These are phyloP conservation scores for Leptopilina clavipes DNA, from an alignment of 1,140 invertebrate genomes.

Conservation along the genomic window DNA sequence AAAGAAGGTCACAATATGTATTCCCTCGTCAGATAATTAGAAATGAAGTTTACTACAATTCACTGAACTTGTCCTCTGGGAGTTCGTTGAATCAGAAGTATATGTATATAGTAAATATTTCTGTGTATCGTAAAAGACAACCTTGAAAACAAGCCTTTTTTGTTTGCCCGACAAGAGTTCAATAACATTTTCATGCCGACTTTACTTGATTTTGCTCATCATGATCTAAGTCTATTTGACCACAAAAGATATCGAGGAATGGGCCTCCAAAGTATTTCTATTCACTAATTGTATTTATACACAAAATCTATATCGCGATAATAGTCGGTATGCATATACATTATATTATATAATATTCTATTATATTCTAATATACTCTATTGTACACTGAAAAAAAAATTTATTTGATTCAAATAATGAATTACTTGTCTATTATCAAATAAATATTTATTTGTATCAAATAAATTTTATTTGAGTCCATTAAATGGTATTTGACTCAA, in stretches of 20 bases:
- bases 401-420: too few species aligned
- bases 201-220: conserved; percentile 16
- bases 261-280: too few species aligned
- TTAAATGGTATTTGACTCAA: too few species aligned
- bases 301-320: too few species aligned
- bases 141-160: conserved; percentile 11
- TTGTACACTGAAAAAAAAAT: too few species aligned
- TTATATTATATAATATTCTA: too few species aligned
- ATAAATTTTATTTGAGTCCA: too few species aligned
- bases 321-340: too few species aligned
- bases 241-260: neutral
- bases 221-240: conserved; percentile 12
- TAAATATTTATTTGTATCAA: too few species aligned
- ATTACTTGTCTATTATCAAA: too few species aligned
- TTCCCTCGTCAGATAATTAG: conserved; percentile 1
- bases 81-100: conserved; percentile 19
- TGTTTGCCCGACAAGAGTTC: conserved; percentile 7
- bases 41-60: conserved; percentile 17
- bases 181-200: conserved; percentile 14
- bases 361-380: too few species aligned
- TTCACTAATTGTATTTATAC: too few species aligned
- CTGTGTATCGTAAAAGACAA: conserved; percentile 12
- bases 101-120: conserved; percentile 18
- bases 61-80: conserved; percentile 14
- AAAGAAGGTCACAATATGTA: neutral